Conservation (phyloP, 2,888 invertebrate species). For the Sarcophaga rosellei region DNA sequence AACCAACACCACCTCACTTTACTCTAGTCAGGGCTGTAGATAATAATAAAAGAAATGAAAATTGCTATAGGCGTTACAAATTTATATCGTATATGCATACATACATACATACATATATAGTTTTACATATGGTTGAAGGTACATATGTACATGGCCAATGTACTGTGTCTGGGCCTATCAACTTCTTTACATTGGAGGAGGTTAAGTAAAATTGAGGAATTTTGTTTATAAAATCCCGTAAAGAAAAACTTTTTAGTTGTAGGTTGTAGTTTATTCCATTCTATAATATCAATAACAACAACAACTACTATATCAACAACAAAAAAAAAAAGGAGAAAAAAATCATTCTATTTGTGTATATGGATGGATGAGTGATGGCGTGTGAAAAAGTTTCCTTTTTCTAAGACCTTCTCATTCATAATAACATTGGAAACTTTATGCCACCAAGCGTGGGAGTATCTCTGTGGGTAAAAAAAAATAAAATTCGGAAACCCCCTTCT, state of each 20-base stretch:
- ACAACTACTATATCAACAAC: background rate
- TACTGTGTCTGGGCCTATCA: background rate
- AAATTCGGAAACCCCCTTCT: no score
- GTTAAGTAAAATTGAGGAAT: background rate
- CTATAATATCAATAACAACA: conserved; percentile 47
- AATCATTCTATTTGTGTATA: conserved; percentile 13
- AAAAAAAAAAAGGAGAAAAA: conserved; percentile 5
- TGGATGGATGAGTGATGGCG: conserved; percentile 60
- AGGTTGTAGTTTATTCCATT: background rate
- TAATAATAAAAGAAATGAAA: background rate
- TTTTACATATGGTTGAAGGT: conserved; percentile 11
- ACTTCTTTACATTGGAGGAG: background rate
- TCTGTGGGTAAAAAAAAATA: conserved; percentile 12
- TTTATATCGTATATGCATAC: background rate
- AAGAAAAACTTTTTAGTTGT: conserved; percentile 14
- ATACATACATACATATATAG: background rate
- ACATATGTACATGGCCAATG: background rate
- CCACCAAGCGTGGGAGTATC: background rate
- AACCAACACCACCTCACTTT: background rate
- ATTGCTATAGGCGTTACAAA: conserved; percentile 49
- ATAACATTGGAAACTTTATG: conserved; percentile 12
- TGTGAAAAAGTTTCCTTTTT: conserved; percentile 64
- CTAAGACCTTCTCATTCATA: conserved; percentile 47
- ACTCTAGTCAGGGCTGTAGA: background rate
- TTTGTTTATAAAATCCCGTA: conserved; percentile 1